Base-by-base conservation (phyloP, 1,140 invertebrate genomes). In the Zaprionus tsacasi region DNA sequence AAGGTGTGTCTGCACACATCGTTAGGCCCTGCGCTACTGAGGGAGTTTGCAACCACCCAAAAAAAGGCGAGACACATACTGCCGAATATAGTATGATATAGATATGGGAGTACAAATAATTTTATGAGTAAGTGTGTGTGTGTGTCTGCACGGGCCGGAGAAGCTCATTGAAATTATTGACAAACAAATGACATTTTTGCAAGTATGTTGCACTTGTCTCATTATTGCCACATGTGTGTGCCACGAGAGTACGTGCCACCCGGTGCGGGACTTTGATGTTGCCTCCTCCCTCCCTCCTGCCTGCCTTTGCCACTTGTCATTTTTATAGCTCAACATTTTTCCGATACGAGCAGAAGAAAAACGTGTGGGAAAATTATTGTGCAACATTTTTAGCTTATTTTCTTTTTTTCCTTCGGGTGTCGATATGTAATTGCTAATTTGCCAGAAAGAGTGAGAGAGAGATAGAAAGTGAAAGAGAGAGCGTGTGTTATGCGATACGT, bases 131-230 rank as follows among this genome's bases (percentile, higher is more conserved):
- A 21, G 15, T 36, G 48, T 38, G 35, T 38, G 30, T 21, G 36
- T n/a, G n/a, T n/a, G n/a, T n/a, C 30, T 73, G 2, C 21, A 1
- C 21, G 21, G 21, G 54, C 33, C 40, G 40, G 54, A 36, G 59
- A 45, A 38, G 52, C 59, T 63, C 78, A 73, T 71, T 67, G 75
- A 81, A 85, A 85, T 85, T 85, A 85, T 86, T 88, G 85, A 83
- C 83, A 82, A 71, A 71, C 66, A 78, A 87, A 87, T 82, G 79
- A 78, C 78, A 74, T 85, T 88, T 88, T 89, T 88, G 85, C 85
- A 88, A 88, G 85, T 89, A 88, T 88, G 86, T 88, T 88, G 85
- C 85, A 88, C 85, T 88, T 88, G 85, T 89, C 85, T 89, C 85
- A 88, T 88, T 88, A 88, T 88, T 88, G 85, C 85, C 85, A 88